Conservation (phyloP, 2,113 vertebrate species). For the Puntigrus tetrazona region DNA sequence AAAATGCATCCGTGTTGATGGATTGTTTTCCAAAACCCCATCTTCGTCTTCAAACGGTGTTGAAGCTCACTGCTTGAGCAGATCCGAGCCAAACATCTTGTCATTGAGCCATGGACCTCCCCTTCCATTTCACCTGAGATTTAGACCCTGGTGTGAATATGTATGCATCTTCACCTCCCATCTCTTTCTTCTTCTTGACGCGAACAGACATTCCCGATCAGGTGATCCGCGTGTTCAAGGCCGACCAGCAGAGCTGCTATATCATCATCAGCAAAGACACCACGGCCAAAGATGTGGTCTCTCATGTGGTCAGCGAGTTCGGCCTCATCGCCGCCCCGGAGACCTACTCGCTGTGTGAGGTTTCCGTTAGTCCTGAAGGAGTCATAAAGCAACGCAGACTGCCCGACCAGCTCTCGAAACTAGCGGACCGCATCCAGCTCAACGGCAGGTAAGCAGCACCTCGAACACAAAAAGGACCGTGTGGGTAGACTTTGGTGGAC, state of each 20-base stretch:
- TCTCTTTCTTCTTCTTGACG: neutral
- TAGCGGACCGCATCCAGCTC: conserved; percentile 96
- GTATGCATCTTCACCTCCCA: neutral
- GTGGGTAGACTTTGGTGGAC: neutral
- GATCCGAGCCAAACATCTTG: neutral
- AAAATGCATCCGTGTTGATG: neutral
- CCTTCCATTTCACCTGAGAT: neutral
- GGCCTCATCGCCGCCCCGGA: conserved; percentile 81
- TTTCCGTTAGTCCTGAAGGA: conserved; percentile 91
- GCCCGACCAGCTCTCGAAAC: conserved; percentile 92
- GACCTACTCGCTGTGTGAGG: conserved; percentile 92
- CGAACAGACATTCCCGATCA: conserved; percentile 92
- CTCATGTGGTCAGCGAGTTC: conserved; percentile 88
- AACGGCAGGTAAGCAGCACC: conserved; percentile 83
- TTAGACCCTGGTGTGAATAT: no score
- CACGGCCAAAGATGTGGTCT: conserved; percentile 95
- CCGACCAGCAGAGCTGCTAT: conserved; percentile 96
- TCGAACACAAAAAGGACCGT: neutral
- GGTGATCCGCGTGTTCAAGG: conserved; percentile 95
- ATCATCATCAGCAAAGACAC: conserved; percentile 98
- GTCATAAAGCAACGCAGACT: conserved; percentile 94
- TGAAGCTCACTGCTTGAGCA: neutral
- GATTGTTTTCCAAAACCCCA: neutral
- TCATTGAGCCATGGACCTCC: neutral
- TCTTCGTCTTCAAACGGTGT: neutral